Conservation (phyloP, 2,797 vertebrate species). For the Dendrocincla tyrannina region DNA sequence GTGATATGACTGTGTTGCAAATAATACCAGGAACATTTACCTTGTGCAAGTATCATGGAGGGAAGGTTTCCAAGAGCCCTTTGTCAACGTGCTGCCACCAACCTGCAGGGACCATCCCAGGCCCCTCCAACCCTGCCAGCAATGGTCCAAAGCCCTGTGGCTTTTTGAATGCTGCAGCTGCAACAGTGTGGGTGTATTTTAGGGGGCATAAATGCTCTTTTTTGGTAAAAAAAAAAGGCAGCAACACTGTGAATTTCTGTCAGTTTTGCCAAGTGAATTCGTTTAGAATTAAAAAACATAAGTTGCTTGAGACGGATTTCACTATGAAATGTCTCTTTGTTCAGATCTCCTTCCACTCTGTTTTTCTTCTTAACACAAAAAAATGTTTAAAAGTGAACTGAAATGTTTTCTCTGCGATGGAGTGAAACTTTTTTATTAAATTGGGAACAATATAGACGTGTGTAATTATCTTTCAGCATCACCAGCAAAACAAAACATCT, state of each 20-base stretch:
- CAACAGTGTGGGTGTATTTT: background rate
- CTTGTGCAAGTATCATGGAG: background rate
- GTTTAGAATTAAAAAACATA: constrained; percentile 14
- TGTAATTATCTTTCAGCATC: constrained; percentile 30
- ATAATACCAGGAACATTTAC: constrained; percentile 14
- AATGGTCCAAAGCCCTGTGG: background rate
- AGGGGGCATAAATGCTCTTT: background rate
- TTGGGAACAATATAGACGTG: background rate
- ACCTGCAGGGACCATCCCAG: background rate
- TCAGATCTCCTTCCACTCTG: constrained; percentile 13
- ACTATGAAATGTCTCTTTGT: constrained; percentile 16
- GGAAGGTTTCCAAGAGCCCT: constrained; percentile 2
- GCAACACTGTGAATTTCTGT: background rate
- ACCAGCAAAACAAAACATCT: constrained; percentile 26
- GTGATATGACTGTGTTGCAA: background rate
- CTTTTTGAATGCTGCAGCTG: background rate
- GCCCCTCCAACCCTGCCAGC: background rate
- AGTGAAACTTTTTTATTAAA: constrained; percentile 8
- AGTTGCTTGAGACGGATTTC: constrained; percentile 8
- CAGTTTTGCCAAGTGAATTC: constrained; percentile 22
- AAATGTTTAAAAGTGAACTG: background rate
- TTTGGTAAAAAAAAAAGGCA: background rate
- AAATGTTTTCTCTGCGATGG: constrained; percentile 12
- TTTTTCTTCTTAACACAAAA: background rate
- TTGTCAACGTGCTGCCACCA: constrained; percentile 1